A percentile compares a stretch with the other conserved stretches of the same genome.
Conservation (phyloP, 1,140 invertebrate species). For the Drosophila micromelanica region DNA sequence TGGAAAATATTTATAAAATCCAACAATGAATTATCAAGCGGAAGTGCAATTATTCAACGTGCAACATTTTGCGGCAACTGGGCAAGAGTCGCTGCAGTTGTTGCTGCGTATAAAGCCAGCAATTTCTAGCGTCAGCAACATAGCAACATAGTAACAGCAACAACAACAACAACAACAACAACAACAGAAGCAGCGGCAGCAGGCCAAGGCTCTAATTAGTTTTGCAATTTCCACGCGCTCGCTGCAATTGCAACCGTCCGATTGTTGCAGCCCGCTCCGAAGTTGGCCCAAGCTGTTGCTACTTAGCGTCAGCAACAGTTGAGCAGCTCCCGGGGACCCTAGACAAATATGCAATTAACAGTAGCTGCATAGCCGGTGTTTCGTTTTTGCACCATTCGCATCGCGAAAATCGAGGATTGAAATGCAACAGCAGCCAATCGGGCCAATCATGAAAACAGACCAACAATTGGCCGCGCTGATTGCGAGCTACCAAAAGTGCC, state of each 20-base stretch:
- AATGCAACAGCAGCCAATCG: conserved; percentile 51
- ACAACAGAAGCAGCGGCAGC: conserved; percentile 41
- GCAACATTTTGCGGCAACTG: conserved; percentile 78
- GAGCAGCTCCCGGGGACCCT: conserved; percentile 44
- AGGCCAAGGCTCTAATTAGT: conserved; percentile 81
- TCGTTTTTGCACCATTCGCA: conserved; percentile 52
- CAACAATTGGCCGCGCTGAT: conserved; percentile 66
- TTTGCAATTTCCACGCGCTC: conserved; percentile 80
- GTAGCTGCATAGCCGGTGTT: conserved; percentile 43
- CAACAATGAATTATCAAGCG: conserved; percentile 83
- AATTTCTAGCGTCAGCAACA: conserved; percentile 69
- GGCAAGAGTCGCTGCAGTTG: conserved; percentile 34
- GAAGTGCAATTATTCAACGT: conserved; percentile 83
- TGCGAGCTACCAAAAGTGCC: conserved; percentile 72
- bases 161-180: conserved; percentile 7
- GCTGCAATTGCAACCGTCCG: conserved; percentile 41
- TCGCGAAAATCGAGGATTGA: conserved; percentile 70
- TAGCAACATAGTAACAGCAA: conserved; percentile 2
- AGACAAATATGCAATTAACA: conserved; percentile 81
- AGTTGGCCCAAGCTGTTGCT: conserved; percentile 59
- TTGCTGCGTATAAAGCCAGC: conserved; percentile 72
- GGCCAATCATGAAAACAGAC: conserved; percentile 36
- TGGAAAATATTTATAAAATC: conserved; percentile 83
- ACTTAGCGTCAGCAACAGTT: conserved; percentile 77
- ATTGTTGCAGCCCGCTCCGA: conserved; percentile 7